phyloP scores from a whole-genome alignment of 2,113 vertebrate species.

The Pheucticus melanocephalus region DNA sequence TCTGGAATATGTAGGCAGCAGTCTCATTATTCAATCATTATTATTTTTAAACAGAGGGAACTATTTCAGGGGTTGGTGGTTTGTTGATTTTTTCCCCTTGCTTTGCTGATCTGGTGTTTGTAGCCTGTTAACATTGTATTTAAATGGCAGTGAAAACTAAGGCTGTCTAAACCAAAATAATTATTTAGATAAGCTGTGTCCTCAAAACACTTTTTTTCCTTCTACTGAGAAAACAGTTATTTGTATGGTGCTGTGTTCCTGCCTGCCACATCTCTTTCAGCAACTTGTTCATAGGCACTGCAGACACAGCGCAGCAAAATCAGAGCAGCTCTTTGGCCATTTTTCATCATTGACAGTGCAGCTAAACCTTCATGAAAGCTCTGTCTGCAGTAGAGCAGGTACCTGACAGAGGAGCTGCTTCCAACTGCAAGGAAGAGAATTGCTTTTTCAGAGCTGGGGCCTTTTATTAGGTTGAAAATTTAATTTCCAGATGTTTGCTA shows the following conservation, averaged over 20 bases:
- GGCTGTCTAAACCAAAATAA: conserved; percentile 40
- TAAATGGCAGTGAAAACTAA: conserved; percentile 1
- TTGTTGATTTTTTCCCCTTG: neutral
- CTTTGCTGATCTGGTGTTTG: conserved; percentile 2
- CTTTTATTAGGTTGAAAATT: conserved; percentile 42
- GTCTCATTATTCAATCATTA: conserved; percentile 11
- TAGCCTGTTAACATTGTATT: conserved; percentile 33
- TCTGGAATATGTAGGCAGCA: neutral
- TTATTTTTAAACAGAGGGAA: conserved; percentile 24
- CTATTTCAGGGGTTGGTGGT: neutral
- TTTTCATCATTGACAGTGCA: neutral
- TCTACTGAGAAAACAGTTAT: neutral
- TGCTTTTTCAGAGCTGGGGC: conserved; percentile 4
- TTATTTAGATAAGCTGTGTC: conserved; percentile 18
- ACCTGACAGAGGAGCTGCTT: conserved; percentile 27
- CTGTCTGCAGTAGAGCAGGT: conserved; percentile 20
- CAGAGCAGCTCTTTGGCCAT: conserved; percentile 2
- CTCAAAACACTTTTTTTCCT: neutral
- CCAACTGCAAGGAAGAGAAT: neutral
- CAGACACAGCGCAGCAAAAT: neutral
- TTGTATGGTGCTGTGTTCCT: neutral
- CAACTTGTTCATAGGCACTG: neutral
- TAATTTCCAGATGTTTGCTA: conserved; percentile 4
- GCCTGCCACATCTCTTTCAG: neutral
- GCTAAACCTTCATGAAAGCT: conserved; percentile 24